Conservation (phyloP, 2,113 vertebrate species). For the Xiphophorus couchianus region DNA sequence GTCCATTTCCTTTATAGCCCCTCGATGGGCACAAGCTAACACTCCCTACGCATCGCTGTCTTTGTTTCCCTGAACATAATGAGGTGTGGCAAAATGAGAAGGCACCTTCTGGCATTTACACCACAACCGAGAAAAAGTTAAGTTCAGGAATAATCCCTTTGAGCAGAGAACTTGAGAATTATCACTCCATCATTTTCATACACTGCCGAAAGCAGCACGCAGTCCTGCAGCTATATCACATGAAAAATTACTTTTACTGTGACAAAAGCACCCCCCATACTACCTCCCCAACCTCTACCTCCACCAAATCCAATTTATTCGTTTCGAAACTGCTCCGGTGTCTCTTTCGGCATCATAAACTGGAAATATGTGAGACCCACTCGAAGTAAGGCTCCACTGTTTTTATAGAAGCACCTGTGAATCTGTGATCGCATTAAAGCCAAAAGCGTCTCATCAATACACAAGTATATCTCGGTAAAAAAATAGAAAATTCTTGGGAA, state of each 20-base stretch:
- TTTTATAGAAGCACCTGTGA: constrained; percentile 11
- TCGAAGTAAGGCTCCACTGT: constrained; percentile 1
- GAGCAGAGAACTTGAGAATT: constrained; percentile 15
- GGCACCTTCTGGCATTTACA: constrained; percentile 37
- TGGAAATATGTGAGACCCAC: constrained; percentile 13
- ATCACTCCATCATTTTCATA: constrained; percentile 14
- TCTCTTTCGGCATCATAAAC: constrained; percentile 15
- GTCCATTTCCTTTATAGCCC: constrained; percentile 31
- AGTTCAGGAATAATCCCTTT: constrained; percentile 18
- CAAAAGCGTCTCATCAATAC: constrained; percentile 1
- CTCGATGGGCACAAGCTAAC: constrained; percentile 14
- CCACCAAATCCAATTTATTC: constrained; percentile 52
- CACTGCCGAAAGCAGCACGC: constrained; percentile 18
- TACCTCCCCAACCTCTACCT: constrained; percentile 7
- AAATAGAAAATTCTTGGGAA: background rate
- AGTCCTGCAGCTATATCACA: constrained; percentile 31
- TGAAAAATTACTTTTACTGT: constrained; percentile 38
- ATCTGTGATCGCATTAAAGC: constrained; percentile 11
- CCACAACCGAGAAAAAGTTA: constrained; percentile 17
- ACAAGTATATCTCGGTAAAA: background rate
- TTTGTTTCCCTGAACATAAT: constrained; percentile 38
- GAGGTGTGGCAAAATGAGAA: constrained; percentile 32
- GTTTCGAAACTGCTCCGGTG: constrained; percentile 4
- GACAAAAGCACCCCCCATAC: constrained; percentile 30
- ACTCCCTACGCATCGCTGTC: constrained; percentile 3